A percentile compares a stretch with the other conserved stretches of the same genome.
These are phyloP conservation scores for Mesaphorura yosii DNA, from an alignment of 1,140 invertebrate species.

Conservation along the genomic window DNA sequence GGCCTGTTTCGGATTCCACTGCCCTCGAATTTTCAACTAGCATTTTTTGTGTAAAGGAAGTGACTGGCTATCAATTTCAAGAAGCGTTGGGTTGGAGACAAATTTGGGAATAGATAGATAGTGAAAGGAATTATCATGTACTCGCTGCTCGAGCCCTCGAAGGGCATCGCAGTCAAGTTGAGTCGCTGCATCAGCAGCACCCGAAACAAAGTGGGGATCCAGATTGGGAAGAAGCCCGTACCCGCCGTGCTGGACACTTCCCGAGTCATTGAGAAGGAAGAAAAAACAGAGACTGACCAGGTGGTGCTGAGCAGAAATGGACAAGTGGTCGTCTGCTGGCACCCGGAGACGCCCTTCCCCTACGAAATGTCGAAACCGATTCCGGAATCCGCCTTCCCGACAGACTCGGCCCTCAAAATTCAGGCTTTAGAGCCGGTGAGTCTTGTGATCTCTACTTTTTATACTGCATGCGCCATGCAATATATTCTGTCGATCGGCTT, in stretches of 20 bases:
- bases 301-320: slow-evolving; percentile 16
- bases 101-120: too few species aligned
- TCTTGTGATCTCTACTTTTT: background rate
- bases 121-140: too few species aligned
- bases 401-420: slow-evolving; percentile 29
- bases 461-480: background rate
- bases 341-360: slow-evolving; percentile 65
- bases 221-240: background rate
- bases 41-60: too few species aligned
- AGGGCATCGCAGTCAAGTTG: too few species aligned
- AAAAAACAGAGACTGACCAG: background rate
- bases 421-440: slow-evolving; percentile 27
- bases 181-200: too few species aligned
- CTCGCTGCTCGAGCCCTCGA: too few species aligned
- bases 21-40: too few species aligned
- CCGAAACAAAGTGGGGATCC: too few species aligned
- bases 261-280: background rate
- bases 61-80: too few species aligned
- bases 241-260: background rate
- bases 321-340: slow-evolving; percentile 55
- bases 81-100: too few species aligned
- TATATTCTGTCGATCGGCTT: too few species aligned
- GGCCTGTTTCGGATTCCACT: too few species aligned
- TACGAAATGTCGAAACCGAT: slow-evolving; percentile 70
- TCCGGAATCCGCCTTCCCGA: slow-evolving; percentile 38